Conservation (phyloP, 2,797 vertebrate genomes). For the Aulostomus chinensis region DNA sequence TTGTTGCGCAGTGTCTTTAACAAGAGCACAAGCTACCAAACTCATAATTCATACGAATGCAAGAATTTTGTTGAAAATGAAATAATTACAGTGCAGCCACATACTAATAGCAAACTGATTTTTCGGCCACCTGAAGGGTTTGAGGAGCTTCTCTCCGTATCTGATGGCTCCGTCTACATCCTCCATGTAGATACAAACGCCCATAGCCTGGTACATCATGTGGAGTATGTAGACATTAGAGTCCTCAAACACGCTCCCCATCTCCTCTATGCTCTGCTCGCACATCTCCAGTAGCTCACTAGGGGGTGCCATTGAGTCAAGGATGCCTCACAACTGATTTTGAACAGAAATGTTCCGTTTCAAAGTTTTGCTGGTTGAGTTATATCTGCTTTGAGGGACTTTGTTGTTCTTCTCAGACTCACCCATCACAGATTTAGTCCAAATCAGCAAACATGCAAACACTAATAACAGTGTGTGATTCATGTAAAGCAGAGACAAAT, state of each 20-base stretch:
- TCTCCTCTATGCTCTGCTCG: slow-evolving; percentile 92
- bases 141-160: slow-evolving; percentile 92
- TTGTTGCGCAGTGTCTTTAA: too few relatives aligned
- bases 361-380: too few relatives aligned
- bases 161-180: slow-evolving; percentile 83
- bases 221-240: slow-evolving; percentile 95
- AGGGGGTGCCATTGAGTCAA: slow-evolving; percentile 88
- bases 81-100: too few relatives aligned
- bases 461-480: too few relatives aligned
- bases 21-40: too few relatives aligned
- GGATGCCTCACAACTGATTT: slow-evolving; percentile 46
- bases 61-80: too few relatives aligned
- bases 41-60: too few relatives aligned
- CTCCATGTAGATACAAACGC: slow-evolving; percentile 87
- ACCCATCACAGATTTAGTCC: too few relatives aligned
- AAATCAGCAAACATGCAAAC: too few relatives aligned
- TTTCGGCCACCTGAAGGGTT: slow-evolving; percentile 85
- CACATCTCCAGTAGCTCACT: slow-evolving; percentile 94
- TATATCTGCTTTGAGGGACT: too few relatives aligned
- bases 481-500: too few relatives aligned
- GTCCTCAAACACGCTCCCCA: slow-evolving; percentile 89
- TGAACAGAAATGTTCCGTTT: not conserved
- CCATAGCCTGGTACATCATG: slow-evolving; percentile 99
- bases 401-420: too few relatives aligned
- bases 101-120: not conserved